Base-by-base conservation (phyloP, 2,888 invertebrate genomes). In the Cotesia congregata region DNA sequence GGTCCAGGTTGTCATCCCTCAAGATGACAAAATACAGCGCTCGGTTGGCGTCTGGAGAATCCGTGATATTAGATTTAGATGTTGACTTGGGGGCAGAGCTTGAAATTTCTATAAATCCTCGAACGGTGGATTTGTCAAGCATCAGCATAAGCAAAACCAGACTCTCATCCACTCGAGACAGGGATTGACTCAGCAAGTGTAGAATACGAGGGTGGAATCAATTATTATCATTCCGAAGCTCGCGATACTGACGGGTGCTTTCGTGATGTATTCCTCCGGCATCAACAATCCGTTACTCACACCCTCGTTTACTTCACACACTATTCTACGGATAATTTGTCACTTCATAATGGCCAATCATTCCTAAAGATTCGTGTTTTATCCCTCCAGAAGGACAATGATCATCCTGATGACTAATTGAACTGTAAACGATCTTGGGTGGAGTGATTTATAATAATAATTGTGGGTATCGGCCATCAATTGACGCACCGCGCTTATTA, bases 181-280 rank as follows among this genome's bases (percentile, higher is more conserved):
- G 9, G 41, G 64, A 72, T 72, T 64, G 72, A 72, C 72, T 72
- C 62, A 40, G 62, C 39, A 38, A 41, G 59, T 20, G 20, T 68
- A 67, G 68, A 17, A 59, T 61, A 30, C 64, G 71, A 77, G 79
- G 80, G 86, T 83, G 83, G 85, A 87, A 88, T 88, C 88, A 87
- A 88, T 88, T 88, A 87, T 86, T 87, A 86, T 87, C 86, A 86
- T 88, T 88, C 85, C 84, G 83, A 82, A 82, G 84, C 83, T 86
- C 82, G 85, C 82, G 83, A 85, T 86, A 83, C 85, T 86, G 85
- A 88, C 86, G 85, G 85, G 83, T 85, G 83, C 84, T 83, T 84
- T 81, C 81, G 85, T 85, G 88, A 87, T 87, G 83, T 86, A 86
- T 87, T 86, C 72, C 76, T 79, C 67, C 76, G 72, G 78, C 79